A percentile compares a stretch with the other conserved stretches of the same genome.
Conservation (phyloP, 2,113 vertebrate genomes). For the Montifringilla adamsi region DNA sequence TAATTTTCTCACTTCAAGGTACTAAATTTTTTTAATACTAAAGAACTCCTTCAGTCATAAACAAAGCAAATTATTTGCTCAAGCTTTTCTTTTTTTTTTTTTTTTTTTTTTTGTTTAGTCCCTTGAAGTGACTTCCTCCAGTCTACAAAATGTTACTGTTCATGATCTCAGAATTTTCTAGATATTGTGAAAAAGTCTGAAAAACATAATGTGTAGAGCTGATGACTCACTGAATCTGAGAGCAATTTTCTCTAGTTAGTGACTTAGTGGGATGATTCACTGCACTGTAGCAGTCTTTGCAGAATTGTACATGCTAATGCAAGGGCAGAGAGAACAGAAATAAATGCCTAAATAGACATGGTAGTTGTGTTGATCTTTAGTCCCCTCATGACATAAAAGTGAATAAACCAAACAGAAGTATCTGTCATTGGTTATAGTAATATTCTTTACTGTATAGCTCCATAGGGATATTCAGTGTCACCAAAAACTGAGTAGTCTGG, state of each 20-base stretch:
- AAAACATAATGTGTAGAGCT: not conserved
- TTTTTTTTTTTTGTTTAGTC: not conserved
- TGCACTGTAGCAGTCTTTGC: not conserved
- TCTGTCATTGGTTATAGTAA: not conserved
- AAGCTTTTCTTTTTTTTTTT: not conserved
- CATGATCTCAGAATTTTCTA: not conserved
- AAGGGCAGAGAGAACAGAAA: not conserved
- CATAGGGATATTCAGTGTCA: not conserved
- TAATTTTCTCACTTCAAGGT: not conserved
- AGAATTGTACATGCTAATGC: not conserved
- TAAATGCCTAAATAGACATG: not conserved
- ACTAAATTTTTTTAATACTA: not conserved
- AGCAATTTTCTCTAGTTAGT: not conserved
- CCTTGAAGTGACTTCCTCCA: not conserved
- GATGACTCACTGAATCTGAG: not conserved
- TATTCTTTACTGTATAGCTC: not conserved
- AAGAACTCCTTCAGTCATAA: not conserved
- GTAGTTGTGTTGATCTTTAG: not conserved
- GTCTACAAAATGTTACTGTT: not conserved
- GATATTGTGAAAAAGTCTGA: not conserved
- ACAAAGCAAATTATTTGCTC: not conserved
- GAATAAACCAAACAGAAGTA: not conserved
- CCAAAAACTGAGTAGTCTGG: not conserved
- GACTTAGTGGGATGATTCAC: not conserved
- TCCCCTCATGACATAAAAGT: not conserved